phyloP scores from a whole-genome alignment of 2,888 invertebrate genomes.

The Pristionchus entomophagus region DNA sequence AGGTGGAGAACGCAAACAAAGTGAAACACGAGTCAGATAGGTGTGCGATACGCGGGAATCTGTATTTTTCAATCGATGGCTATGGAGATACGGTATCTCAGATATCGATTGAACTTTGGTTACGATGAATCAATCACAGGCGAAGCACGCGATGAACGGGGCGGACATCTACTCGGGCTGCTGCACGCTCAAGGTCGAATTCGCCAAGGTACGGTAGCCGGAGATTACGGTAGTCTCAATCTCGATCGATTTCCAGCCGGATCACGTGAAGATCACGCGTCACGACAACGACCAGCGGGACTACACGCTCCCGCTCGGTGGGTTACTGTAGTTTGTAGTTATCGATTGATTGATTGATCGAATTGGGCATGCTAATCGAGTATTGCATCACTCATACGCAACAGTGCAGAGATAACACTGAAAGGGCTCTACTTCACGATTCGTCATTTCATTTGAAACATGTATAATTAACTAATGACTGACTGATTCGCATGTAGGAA shows the following conservation, averaged over 20 bases:
- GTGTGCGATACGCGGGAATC: too few relatives aligned
- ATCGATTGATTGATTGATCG: not conserved
- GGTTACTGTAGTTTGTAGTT: not conserved
- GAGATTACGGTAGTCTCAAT: not conserved
- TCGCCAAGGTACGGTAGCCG: slow-evolving; percentile 88
- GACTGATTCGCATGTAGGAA: too few relatives aligned
- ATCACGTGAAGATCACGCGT: slow-evolving; percentile 68
- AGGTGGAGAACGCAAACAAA: too few relatives aligned
- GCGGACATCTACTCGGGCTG: slow-evolving; percentile 99
- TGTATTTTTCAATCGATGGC: too few relatives aligned
- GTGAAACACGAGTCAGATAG: too few relatives aligned
- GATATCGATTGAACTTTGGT: not conserved
- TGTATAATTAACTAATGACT: too few relatives aligned
- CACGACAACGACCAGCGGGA: slow-evolving; percentile 73
- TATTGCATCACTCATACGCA: not conserved
- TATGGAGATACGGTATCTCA: too few relatives aligned
- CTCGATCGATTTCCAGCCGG: slow-evolving; percentile 62
- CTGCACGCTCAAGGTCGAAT: slow-evolving; percentile 98
- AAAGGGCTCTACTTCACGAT: too few relatives aligned
- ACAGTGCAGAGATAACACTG: not conserved
- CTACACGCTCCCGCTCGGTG: slow-evolving; percentile 61
- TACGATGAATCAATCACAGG: slow-evolving; percentile 80
- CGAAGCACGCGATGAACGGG: slow-evolving; percentile 94
- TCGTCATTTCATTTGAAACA: too few relatives aligned
- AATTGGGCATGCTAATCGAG: not conserved